Evolutionary conservation across 2,797 vertebrate species (phyloP), one percentile per base, ranked within the genome.

Genomic region (Spizella passerina): DNA sequence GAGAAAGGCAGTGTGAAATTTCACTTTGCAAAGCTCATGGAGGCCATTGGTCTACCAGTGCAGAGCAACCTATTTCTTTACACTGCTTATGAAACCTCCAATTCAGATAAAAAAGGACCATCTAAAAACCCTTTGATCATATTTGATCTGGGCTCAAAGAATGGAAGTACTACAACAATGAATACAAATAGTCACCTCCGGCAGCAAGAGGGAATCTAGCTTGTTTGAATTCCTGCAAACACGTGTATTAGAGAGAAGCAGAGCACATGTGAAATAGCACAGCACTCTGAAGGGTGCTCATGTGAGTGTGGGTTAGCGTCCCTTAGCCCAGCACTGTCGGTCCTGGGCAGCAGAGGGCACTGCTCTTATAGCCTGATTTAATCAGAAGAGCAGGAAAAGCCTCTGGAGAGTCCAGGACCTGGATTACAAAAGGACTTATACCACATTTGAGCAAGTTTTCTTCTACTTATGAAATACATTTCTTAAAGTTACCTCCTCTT

Each of bases 311-410:
- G 49, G 38, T 66, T 23, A 50, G 47, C 47, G 19, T 41, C n/a
- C 34, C 21, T 23, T 4, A 41, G 66, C 32, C 34, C 88, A 76
- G 53, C 75, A 71, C 44, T 68, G 4, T 72, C 60, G n/a, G 71
- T 87, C 95, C 78, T 82, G 49, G 84, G 84, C 95, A 92, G 82
- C 64, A 96, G 93, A 92, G 91, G 95, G 93, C 95, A 92, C 79
- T 89, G 60, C 81, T 88, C 89, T 80, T 80, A 56, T 56, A 70
- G 71, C 24, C 78, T 26, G 57, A 32, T 50, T 64, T 32, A 73
- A 80, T 18, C 76, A 75, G 23, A 56, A 55, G 32, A 76, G 39
- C 6, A 0, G 32, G 11, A 26, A 65, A 80, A 82, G 29, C 49
- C 60, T 61, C 49, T n/a, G 12, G 13, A 16, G 63, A 53, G 73